Evolutionary conservation across 2,888 invertebrate species (phyloP).

Genomic region (Hydrotaea cyrtoneurina): DNA sequence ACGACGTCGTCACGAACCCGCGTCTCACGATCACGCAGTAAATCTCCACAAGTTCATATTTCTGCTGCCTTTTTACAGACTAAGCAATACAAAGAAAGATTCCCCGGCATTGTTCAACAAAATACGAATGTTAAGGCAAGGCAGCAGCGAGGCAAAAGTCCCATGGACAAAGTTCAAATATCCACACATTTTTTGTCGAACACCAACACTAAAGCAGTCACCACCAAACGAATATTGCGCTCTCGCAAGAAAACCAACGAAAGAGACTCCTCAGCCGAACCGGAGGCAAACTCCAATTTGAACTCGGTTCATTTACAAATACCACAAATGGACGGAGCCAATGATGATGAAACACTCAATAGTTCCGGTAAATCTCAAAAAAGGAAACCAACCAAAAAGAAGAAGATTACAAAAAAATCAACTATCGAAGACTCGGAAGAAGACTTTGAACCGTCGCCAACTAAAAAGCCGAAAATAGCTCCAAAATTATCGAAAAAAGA

Average conservation of each 20-base stretch:
- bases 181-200: constrained; percentile 67
- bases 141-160: constrained; percentile 59
- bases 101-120: constrained; percentile 47
- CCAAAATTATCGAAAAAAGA: constrained; percentile 78
- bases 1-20: constrained; percentile 36
- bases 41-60: constrained; percentile 75
- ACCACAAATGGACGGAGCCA: constrained; percentile 83
- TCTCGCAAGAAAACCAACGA: constrained; percentile 70
- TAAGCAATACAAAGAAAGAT: constrained; percentile 66
- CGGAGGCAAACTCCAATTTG: constrained; percentile 6
- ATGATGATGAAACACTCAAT: constrained; percentile 75
- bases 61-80: constrained; percentile 73
- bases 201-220: neutral
- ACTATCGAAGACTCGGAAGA: constrained; percentile 71
- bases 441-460: constrained; percentile 74
- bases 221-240: constrained; percentile 70
- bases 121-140: constrained; percentile 44
- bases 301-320: constrained; percentile 73
- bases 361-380: constrained; percentile 32
- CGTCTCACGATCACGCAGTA: constrained; percentile 70
- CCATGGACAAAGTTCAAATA: constrained; percentile 65
- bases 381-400: constrained; percentile 69
- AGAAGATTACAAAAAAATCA: constrained; percentile 70
- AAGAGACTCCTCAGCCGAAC: constrained; percentile 44
- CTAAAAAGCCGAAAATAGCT: constrained; percentile 73